Percentiles rank a stretch among this genome's conserved stretches.
These are phyloP conservation scores for Pteronura brasiliensis DNA, from an alignment of 2,113 vertebrate genomes.

Conservation along the genomic window DNA sequence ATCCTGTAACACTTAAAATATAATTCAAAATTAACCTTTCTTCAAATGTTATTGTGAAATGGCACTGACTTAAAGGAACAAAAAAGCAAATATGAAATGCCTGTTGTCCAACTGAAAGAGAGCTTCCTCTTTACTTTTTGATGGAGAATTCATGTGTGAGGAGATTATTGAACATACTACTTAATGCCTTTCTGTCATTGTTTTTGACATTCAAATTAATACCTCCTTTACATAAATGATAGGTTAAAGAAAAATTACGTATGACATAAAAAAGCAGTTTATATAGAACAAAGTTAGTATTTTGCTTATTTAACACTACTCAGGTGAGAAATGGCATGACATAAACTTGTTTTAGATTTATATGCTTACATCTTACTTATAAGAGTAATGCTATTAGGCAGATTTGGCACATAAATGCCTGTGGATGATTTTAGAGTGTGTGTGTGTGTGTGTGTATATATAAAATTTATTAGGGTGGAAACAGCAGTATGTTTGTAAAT, in stretches of 20 bases:
- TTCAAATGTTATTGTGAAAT: background rate
- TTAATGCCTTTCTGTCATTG: background rate
- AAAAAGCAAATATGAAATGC: background rate
- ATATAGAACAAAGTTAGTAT: background rate
- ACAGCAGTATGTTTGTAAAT: background rate
- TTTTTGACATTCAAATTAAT: background rate
- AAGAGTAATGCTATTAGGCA: background rate
- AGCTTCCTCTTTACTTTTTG: background rate
- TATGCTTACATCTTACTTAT: background rate
- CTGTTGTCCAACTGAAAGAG: background rate
- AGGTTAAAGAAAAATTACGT: background rate
- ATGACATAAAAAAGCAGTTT: background rate
- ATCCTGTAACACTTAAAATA: background rate
- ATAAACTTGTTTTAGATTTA: background rate
- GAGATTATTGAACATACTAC: background rate
- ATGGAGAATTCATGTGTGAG: background rate
- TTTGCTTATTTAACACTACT: background rate
- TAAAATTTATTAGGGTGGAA: background rate
- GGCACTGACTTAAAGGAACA: background rate
- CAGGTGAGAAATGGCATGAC: background rate
- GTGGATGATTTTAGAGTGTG: background rate
- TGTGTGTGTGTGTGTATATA: background rate
- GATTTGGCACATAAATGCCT: background rate
- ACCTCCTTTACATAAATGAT: background rate
- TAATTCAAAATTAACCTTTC: conserved; percentile 26